Evolutionary conservation across 2,888 invertebrate species (phyloP).

Genomic region (Caenorhabditis panamensis): DNA sequence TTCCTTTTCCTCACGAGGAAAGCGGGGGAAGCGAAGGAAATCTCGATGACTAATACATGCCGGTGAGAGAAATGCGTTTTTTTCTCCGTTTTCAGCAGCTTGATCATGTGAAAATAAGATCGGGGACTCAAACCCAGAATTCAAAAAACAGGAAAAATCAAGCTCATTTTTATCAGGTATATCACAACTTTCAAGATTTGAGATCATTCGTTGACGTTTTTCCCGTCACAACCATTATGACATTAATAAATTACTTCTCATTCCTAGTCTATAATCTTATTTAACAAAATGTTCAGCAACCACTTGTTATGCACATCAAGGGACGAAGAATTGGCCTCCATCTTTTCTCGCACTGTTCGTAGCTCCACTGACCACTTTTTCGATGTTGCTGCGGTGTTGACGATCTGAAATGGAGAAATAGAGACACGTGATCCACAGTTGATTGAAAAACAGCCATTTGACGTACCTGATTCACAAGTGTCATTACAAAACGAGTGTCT

Average conservation of each 20-base stretch:
- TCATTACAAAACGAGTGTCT: not conserved
- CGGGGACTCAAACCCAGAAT: too few relatives aligned
- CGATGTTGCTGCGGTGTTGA: constrained; percentile 43
- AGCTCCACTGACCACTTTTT: constrained; percentile 45
- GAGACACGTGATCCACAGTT: not conserved
- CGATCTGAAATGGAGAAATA: constrained; percentile 13
- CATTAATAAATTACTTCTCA: not conserved
- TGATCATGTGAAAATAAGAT: too few relatives aligned
- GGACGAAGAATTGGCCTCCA: constrained; percentile 14
- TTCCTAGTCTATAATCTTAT: constrained; percentile 30
- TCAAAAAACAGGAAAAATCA: too few relatives aligned
- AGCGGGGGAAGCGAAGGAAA: too few relatives aligned
- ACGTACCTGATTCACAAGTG: constrained; percentile 30
- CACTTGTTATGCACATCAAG: constrained; percentile 22
- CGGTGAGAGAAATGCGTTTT: too few relatives aligned
- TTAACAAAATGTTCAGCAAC: constrained; percentile 18
- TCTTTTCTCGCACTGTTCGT: constrained; percentile 15
- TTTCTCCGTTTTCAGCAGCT: too few relatives aligned
- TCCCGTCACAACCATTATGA: constrained; percentile 12
- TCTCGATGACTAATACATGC: too few relatives aligned
- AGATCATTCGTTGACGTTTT: constrained; percentile 22
- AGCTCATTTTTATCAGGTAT: constrained; percentile 3
- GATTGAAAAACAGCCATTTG: not conserved
- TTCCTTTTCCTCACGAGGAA: too few relatives aligned
- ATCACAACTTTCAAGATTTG: constrained; percentile 21